phyloP scores from a whole-genome alignment of 2,888 invertebrate genomes.

The Hydrotaea cyrtoneurina region DNA sequence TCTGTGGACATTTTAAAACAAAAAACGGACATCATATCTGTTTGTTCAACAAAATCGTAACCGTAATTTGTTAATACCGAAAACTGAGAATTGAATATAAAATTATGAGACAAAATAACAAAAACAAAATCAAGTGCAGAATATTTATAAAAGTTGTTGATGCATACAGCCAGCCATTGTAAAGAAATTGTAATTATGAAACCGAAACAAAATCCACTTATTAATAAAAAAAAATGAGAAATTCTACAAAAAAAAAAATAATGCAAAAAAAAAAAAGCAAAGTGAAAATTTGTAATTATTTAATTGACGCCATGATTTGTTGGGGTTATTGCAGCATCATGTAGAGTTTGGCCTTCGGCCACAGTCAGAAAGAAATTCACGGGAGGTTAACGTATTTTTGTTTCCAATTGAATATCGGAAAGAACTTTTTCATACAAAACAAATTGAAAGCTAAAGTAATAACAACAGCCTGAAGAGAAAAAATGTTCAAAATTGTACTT shows the following conservation, averaged over 20 bases:
- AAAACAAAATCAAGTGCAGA: not conserved
- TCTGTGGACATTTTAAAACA: constrained; percentile 11
- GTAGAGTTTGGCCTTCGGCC: too few relatives aligned
- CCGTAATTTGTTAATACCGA: constrained; percentile 70
- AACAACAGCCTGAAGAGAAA: too few relatives aligned
- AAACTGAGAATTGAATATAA: constrained; percentile 75
- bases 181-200: constrained; percentile 53
- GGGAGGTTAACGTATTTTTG: too few relatives aligned
- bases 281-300: constrained; percentile 40
- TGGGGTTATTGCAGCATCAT: constrained; percentile 16
- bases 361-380: too few relatives aligned
- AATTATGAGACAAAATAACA: constrained; percentile 68
- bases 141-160: constrained; percentile 63
- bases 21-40: not conserved
- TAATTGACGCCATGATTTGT: constrained; percentile 35
- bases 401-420: too few relatives aligned
- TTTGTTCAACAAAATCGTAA: constrained; percentile 68
- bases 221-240: constrained; percentile 17
- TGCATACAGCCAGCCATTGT: constrained; percentile 44
- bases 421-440: too few relatives aligned
- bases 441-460: too few relatives aligned
- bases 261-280: constrained; percentile 13
- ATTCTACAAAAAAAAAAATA: constrained; percentile 38
- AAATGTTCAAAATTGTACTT: too few relatives aligned
- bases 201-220: constrained; percentile 43